A percentile compares a stretch with the other conserved stretches of the same genome.
phyloP scores from a whole-genome alignment of 2,888 invertebrate species.

The Uloborus plumipes region DNA sequence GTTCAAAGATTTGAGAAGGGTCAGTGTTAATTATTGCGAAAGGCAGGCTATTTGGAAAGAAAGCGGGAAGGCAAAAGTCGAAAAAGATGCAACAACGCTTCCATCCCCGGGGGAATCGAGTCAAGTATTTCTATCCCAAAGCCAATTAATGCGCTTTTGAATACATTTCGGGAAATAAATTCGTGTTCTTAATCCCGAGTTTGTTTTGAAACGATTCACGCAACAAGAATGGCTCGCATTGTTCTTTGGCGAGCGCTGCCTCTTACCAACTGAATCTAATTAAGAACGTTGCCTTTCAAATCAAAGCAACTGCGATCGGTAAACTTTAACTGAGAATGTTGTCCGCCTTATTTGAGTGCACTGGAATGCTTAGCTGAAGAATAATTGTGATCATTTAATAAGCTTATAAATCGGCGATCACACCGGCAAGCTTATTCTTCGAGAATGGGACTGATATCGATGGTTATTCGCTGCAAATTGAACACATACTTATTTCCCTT shows the following conservation, averaged over 20 bases:
- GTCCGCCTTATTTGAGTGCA: constrained; percentile 52
- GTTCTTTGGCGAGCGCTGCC: constrained; percentile 56
- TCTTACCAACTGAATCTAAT: constrained; percentile 53
- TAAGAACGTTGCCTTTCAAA: constrained; percentile 56
- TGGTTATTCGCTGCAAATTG: constrained; percentile 50
- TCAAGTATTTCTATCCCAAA: constrained; percentile 51
- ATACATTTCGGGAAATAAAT: constrained; percentile 27
- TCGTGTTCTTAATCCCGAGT: constrained; percentile 33
- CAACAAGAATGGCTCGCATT: constrained; percentile 29
- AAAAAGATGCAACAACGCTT: constrained; percentile 33
- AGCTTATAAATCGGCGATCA: constrained; percentile 61
- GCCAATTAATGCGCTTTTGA: constrained; percentile 59
- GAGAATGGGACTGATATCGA: constrained; percentile 38
- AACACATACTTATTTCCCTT: constrained; percentile 58
- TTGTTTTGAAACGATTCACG: constrained; percentile 54
- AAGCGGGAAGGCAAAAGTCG: constrained; percentile 27
- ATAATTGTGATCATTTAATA: constrained; percentile 59
- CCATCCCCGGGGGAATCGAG: constrained; percentile 33
- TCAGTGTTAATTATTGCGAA: constrained; percentile 52
- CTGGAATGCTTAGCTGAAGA: constrained; percentile 47
- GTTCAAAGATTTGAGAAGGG: constrained; percentile 27
- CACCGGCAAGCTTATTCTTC: constrained; percentile 55
- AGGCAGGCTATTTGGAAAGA: constrained; percentile 34
- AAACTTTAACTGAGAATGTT: constrained; percentile 51
- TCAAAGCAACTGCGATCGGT: constrained; percentile 52